These are phyloP conservation scores for Contarinia nasturtii DNA, from an alignment of 1,140 invertebrate genomes.

Conservation along the genomic window DNA sequence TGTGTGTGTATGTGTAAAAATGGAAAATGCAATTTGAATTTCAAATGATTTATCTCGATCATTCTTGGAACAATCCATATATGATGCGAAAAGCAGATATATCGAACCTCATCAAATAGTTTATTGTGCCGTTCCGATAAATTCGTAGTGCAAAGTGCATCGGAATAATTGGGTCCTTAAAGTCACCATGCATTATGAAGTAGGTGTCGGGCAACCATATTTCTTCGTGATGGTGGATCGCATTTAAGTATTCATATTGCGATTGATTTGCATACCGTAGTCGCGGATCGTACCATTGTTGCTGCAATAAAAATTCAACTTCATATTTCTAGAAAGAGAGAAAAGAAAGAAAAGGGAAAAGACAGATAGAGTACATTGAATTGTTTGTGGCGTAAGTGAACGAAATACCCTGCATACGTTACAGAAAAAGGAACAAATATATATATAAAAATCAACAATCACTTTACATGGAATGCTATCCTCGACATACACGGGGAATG, in stretches of 20 bases:
- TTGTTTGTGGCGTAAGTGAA: too few relatives aligned
- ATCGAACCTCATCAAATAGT: slow-evolving; percentile 67
- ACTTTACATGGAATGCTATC: too few relatives aligned
- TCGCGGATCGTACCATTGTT: slow-evolving; percentile 78
- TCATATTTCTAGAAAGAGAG: slow-evolving; percentile 64
- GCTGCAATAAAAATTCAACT: slow-evolving; percentile 77
- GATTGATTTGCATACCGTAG: slow-evolving; percentile 68
- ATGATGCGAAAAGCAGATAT: too few relatives aligned
- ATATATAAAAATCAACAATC: too few relatives aligned
- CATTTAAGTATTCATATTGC: slow-evolving; percentile 70
- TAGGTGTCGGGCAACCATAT: slow-evolving; percentile 87
- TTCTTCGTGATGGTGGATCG: slow-evolving; percentile 72
- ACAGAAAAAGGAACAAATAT: too few relatives aligned
- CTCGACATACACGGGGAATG: too few relatives aligned
- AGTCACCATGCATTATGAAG: slow-evolving; percentile 89
- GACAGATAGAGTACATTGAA: too few relatives aligned
- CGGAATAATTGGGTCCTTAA: slow-evolving; percentile 78
- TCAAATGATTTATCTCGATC: too few relatives aligned
- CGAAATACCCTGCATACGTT: too few relatives aligned
- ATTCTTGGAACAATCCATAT: too few relatives aligned
- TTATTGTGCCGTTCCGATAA: slow-evolving; percentile 77
- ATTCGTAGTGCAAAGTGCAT: slow-evolving; percentile 79
- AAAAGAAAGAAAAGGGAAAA: background rate
- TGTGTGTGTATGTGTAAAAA: background rate
- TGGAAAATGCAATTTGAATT: too few relatives aligned